Evolutionary conservation across 2,888 invertebrate species (phyloP).

Genomic region (Melanotus villosus): DNA sequence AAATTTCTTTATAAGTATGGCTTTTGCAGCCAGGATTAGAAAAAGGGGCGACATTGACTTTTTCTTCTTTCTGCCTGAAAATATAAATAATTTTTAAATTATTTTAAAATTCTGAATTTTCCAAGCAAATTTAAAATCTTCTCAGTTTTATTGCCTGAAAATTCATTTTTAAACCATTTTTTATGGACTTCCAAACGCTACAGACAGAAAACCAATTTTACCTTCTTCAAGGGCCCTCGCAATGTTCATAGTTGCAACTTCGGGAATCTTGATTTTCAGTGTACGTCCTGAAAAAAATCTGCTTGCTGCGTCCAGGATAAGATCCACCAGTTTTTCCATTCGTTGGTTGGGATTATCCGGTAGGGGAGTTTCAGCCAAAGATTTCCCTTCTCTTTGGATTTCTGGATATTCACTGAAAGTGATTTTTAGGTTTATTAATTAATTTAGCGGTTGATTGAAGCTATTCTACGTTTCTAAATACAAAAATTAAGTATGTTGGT

Average conservation of each 20-base stretch:
- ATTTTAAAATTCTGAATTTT: too few relatives aligned
- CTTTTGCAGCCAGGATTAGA: constrained; percentile 79
- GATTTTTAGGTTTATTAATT: too few relatives aligned
- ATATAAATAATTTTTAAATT: too few relatives aligned
- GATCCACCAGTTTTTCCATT: constrained; percentile 70
- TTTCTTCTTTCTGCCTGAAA: constrained; percentile 79
- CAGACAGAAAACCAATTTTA: too few relatives aligned
- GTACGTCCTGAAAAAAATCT: constrained; percentile 75
- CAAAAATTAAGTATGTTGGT: too few relatives aligned
- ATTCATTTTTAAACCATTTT: too few relatives aligned
- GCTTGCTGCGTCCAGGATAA: constrained; percentile 72
- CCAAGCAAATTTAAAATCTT: too few relatives aligned
- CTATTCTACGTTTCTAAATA: too few relatives aligned
- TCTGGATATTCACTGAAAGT: constrained; percentile 49
- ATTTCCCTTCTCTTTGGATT: constrained; percentile 48
- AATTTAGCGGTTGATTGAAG: background rate
- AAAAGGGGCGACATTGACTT: constrained; percentile 76
- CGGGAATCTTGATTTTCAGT: constrained; percentile 80
- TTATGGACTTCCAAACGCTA: too few relatives aligned
- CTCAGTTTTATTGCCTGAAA: too few relatives aligned
- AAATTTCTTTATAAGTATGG: constrained; percentile 79
- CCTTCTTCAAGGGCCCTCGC: constrained; percentile 85
- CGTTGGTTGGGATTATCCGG: constrained; percentile 71
- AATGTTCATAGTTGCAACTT: constrained; percentile 75
- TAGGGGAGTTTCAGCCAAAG: constrained; percentile 56